These are phyloP conservation scores for Drosophila leontia DNA, from an alignment of 1,140 invertebrate species.

Conservation along the genomic window DNA sequence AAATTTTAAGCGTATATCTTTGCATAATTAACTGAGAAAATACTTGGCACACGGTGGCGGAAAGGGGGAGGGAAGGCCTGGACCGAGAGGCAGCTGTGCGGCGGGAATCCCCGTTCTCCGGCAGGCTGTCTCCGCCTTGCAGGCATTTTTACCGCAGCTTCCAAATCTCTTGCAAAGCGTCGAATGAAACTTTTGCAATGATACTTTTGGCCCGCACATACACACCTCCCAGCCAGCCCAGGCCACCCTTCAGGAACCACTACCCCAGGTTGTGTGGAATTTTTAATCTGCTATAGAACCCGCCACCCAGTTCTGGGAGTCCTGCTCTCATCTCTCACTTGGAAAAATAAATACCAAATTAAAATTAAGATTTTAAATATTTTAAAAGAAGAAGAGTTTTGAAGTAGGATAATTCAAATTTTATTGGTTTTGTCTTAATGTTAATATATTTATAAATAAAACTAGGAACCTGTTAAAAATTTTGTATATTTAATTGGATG, in stretches of 20 bases:
- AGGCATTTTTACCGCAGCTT: conserved; percentile 78
- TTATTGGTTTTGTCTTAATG: no score
- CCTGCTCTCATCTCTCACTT: conserved; percentile 24
- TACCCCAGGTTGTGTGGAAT: conserved; percentile 76
- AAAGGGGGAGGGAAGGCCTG: not conserved
- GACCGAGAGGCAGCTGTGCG: conserved; percentile 11
- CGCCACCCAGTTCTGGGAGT: conserved; percentile 23
- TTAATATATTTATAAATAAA: not conserved
- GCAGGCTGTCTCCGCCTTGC: conserved; percentile 40
- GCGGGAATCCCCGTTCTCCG: conserved; percentile 23
- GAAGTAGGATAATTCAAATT: not conserved
- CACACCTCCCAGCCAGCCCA: not conserved
- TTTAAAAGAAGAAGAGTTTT: not conserved
- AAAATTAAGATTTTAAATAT: not conserved
- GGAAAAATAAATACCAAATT: not conserved
- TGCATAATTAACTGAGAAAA: conserved; percentile 84
- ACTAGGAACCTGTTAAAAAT: no score
- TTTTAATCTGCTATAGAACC: conserved; percentile 76
- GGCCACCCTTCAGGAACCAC: conserved; percentile 10
- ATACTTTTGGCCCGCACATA: conserved; percentile 57
- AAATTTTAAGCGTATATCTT: conserved; percentile 83
- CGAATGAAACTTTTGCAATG: conserved; percentile 79
- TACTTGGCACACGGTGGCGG: conserved; percentile 60
- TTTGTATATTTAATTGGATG: not conserved
- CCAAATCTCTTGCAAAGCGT: conserved; percentile 63